Base-by-base conservation (phyloP, 2,113 vertebrate genomes). In the Albula goreensis region DNA sequence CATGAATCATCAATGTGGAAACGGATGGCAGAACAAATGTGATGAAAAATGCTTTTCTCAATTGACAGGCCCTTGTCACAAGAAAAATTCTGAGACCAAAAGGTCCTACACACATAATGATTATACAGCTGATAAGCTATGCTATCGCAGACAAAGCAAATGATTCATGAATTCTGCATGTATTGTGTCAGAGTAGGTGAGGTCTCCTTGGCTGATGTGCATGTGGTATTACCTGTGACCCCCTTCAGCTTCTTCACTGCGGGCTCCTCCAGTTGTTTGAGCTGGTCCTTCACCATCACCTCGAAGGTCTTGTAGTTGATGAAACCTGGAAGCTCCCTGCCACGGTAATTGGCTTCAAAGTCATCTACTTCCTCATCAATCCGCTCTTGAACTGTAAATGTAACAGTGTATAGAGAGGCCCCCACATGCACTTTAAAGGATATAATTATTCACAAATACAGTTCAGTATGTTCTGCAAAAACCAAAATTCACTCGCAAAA, bases 261-360 rank as follows among this genome's bases (percentile, higher is more conserved):
- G 0, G 97, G 97, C 49, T 95, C 93, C 83, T 98, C 96, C 85
- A 98, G 89, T 0, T 81, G 50, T 31, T 77, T 80, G 82, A 98
- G 92, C 83, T 97, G 96, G 0, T 95, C 87, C 86, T 92, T 96
- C 48, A 97, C 81, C 13, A 97, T 94, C 2, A 85, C 87, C 90
- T 98, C 97, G 88, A 98, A 98, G 0, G 94, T 96, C 85, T 89
- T 96, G 89, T 96, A 97, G 88, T 93, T 98, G 90, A 93, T 93
- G 90, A 98, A 98, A 0, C 96, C 96, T 0, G 96, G 95, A 56
- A 97, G 95, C 86, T 97, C 97, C 87, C 95, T 90, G 0, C 97
- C 97, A 19, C 96, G 95, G 87, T 95, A 96, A 31, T 0, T 93
- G 0, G 89, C 85, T 88, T 97, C 96, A 0, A 96, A 97, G 10